Conservation (phyloP, 2,888 invertebrate species). For the Epinotia bilunana region DNA sequence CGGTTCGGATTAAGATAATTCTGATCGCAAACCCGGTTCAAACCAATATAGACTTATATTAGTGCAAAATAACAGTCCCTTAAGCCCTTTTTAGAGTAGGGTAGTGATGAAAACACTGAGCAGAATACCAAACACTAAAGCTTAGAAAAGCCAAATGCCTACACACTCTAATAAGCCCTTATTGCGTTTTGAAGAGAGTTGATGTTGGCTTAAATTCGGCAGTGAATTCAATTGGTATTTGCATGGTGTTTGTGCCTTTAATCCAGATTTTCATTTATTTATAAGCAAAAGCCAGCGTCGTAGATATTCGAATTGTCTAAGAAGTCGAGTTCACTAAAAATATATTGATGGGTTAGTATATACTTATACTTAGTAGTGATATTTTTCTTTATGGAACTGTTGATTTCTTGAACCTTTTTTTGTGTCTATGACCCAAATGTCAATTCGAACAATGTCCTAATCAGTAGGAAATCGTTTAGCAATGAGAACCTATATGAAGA, state of each 20-base stretch:
- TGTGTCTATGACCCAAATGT: no score
- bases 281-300: conserved; percentile 4
- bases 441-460: no score
- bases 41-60: background rate
- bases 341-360: no score
- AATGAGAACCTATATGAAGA: no score
- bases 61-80: background rate
- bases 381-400: no score
- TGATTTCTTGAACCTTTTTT: no score
- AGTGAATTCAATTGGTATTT: background rate
- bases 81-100: background rate
- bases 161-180: background rate
- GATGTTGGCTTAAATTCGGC: background rate
- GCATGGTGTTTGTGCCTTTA: conserved; percentile 3
- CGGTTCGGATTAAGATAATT: conserved; percentile 20
- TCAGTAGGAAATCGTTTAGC: no score
- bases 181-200: background rate
- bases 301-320: conserved; percentile 7
- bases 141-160: conserved; percentile 9
- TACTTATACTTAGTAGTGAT: no score
- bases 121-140: conserved; percentile 26
- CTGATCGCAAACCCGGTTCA: background rate
- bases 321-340: background rate
- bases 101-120: background rate
- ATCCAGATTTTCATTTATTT: conserved; percentile 28